These are phyloP conservation scores for Drosophila ercepeae DNA, from an alignment of 1,140 invertebrate species.

Conservation along the genomic window DNA sequence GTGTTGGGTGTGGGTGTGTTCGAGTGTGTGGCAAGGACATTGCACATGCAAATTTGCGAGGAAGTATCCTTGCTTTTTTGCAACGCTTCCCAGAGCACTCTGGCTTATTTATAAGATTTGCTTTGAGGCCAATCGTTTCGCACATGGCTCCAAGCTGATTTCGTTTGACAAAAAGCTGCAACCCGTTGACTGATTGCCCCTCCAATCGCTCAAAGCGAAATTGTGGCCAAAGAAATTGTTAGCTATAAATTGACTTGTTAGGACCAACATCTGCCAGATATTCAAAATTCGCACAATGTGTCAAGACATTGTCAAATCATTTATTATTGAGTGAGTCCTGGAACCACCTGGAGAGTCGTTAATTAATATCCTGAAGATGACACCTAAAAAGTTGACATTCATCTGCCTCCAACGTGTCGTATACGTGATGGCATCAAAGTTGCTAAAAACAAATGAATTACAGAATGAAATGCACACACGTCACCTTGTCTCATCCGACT, in stretches of 20 bases:
- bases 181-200: conserved; percentile 58
- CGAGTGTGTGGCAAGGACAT: conserved; percentile 15
- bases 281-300: conserved; percentile 1
- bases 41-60: conserved; percentile 71
- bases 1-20: not conserved
- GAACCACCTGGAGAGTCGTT: conserved; percentile 44
- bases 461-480: conserved; percentile 23
- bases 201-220: conserved; percentile 17
- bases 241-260: conserved; percentile 26
- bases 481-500: conserved; percentile 30
- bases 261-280: conserved; percentile 15
- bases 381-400: conserved; percentile 20
- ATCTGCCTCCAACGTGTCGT: conserved; percentile 42
- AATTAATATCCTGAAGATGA: conserved; percentile 60
- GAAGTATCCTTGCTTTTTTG: conserved; percentile 44
- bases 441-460: conserved; percentile 50
- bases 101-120: conserved; percentile 77
- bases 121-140: conserved; percentile 58
- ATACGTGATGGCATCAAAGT: conserved; percentile 38
- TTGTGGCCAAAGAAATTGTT: conserved; percentile 15
- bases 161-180: conserved; percentile 61
- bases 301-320: conserved; percentile 25
- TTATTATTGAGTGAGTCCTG: conserved; percentile 20
- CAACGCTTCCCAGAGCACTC: conserved; percentile 36
- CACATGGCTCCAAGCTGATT: conserved; percentile 66